phyloP scores from a whole-genome alignment of 2,113 vertebrate genomes.

The Pterophyllum scalare region DNA sequence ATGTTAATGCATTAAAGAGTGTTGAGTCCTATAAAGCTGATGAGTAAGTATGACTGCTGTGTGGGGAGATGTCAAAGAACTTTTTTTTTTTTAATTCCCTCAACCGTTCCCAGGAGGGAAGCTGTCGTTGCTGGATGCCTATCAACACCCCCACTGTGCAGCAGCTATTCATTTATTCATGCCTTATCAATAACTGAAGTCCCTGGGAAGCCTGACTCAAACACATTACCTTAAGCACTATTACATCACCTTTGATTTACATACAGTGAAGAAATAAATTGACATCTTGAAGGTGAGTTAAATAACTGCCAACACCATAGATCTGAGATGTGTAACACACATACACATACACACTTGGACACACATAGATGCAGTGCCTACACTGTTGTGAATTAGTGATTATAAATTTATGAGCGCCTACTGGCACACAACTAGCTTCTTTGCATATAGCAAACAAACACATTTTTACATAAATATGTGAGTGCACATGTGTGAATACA shows the following conservation, averaged over 20 bases:
- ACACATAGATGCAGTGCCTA: constrained; percentile 9
- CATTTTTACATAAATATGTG: neutral
- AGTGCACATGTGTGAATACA: neutral
- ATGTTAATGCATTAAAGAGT: neutral
- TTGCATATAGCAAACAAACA: constrained; percentile 26
- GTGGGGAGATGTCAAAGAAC: constrained; percentile 35
- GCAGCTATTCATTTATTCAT: constrained; percentile 51
- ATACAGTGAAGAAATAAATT: constrained; percentile 42
- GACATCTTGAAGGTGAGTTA: constrained; percentile 50
- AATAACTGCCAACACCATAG: constrained; percentile 40
- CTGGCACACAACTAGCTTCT: constrained; percentile 15
- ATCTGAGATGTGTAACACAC: constrained; percentile 28
- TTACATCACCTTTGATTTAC: constrained; percentile 42
- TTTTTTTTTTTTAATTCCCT: constrained; percentile 15
- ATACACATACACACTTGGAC: neutral
- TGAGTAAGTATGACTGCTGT: neutral
- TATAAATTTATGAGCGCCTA: constrained; percentile 28
- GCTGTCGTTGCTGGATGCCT: constrained; percentile 34
- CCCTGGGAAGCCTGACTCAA: constrained; percentile 11
- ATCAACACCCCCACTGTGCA: constrained; percentile 23
- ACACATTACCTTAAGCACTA: constrained; percentile 31
- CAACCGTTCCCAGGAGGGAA: constrained; percentile 28
- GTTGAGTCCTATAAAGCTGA: neutral
- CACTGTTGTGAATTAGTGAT: constrained; percentile 40
- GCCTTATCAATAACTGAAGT: constrained; percentile 60